Evolutionary conservation across 2,888 invertebrate genomes (phyloP), one percentile per base, ranked within the genome.

Genomic region (Adelphocoris suturalis): DNA sequence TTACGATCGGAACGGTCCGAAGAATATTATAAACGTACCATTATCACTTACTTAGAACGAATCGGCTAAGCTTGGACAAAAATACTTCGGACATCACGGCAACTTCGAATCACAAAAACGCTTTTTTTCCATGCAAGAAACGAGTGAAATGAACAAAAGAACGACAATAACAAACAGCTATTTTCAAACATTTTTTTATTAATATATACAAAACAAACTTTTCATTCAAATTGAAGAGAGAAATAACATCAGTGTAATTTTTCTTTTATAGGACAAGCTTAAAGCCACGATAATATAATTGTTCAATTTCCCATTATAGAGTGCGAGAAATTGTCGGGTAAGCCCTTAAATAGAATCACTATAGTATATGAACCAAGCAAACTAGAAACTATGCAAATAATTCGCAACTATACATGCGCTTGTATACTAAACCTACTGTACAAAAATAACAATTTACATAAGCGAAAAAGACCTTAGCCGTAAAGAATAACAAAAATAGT

Each of bases 141-240:
- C 19, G 19, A 19, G 3, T n/a, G 19, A 68, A 19, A 27, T 3
- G 23, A 23, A 27, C 23, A 68, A 68, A 23, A 68, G 23, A 78
- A 47, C 37, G 46, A 46, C 14, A 78, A 78, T 46, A 78, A 78
- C 37, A 46, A 76, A 47, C 78, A 46, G 7, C 78, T 78, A 27
- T 82, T 80, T 80, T 80, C 12, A 82, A 81, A 82, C 55, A 81
- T 23, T 52, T 37, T 48, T 82, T 80, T 82, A 52, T 52, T 82
- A n/a, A 52, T 82, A 23, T 2, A 82, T 47, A 82, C 52, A 82
- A 23, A 52, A 82, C 27, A 52, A 82, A 47, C 46, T 80, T 37
- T 19, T 80, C 46, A 47, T 80, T 80, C 78, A 80, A 80, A 37
- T 80, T 80, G 37, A 80, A 37, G 11, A 28, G 37, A 80, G 5